A percentile compares a stretch with the other conserved stretches of the same genome.
These are phyloP conservation scores for Diploscapter pachys DNA, from an alignment of 1,140 invertebrate species.

Conservation along the genomic window DNA sequence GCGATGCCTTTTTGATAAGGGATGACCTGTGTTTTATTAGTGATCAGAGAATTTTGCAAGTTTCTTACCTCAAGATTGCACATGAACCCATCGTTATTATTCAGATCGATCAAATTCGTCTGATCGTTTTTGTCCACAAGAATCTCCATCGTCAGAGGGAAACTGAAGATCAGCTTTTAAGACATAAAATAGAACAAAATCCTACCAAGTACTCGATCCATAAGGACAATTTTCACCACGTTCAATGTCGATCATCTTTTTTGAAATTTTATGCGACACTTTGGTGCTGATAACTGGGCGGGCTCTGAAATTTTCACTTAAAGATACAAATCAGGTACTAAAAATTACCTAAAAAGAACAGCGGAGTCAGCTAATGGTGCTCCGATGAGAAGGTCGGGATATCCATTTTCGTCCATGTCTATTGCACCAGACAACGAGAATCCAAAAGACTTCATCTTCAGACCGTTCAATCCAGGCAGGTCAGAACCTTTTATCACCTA, in stretches of 20 bases:
- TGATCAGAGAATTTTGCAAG: too few species aligned
- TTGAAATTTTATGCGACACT: constrained; percentile 36
- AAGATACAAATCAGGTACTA: constrained; percentile 15
- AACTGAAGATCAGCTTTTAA: constrained; percentile 38
- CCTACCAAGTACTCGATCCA: constrained; percentile 44
- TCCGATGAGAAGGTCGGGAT: constrained; percentile 83
- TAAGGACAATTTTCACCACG: constrained; percentile 37
- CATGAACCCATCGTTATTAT: too few species aligned
- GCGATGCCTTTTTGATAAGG: constrained; percentile 15
- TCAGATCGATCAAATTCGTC: too few species aligned
- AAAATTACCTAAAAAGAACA: constrained; percentile 54
- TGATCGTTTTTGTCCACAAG: constrained; percentile 6
- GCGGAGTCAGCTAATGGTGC: constrained; percentile 77
- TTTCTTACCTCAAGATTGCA: too few species aligned
- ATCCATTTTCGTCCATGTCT: constrained; percentile 84
- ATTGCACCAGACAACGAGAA: constrained; percentile 81
- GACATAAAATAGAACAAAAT: constrained; percentile 6
- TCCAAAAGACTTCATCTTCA: constrained; percentile 70
- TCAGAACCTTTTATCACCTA: constrained; percentile 21
- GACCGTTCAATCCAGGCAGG: constrained; percentile 14
- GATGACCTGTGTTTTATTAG: too few species aligned
- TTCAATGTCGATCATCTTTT: constrained; percentile 48
- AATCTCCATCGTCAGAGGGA: constrained; percentile 39
- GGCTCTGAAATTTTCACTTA: constrained; percentile 24
- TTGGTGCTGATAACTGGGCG: constrained; percentile 46